Conservation (phyloP, 2,113 vertebrate species). For the Eudyptes chrysolophus region DNA sequence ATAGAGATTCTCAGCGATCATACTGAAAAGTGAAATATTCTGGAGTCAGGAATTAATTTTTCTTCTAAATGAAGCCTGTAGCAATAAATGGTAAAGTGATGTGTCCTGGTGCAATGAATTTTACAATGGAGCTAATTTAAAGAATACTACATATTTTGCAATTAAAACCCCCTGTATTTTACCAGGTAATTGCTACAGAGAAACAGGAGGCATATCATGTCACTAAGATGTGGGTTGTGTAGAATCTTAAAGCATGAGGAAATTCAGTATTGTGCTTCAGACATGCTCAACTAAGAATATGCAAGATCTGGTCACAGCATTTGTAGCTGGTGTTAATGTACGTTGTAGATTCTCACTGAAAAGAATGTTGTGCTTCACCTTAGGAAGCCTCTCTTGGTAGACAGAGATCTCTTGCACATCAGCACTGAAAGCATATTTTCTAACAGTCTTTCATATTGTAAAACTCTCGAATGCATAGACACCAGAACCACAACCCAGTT, state of each 20-base stretch:
- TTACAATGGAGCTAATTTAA: background rate
- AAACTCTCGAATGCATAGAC: background rate
- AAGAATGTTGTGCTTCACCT: background rate
- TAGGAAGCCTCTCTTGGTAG: background rate
- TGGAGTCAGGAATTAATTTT: background rate
- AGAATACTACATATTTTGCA: background rate
- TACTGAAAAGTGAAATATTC: background rate
- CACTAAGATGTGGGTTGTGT: background rate
- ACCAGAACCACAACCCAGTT: background rate
- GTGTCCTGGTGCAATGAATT: background rate
- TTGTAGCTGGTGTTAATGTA: background rate
- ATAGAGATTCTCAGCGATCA: background rate
- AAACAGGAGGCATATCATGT: background rate
- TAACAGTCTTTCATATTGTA: background rate
- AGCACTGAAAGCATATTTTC: background rate
- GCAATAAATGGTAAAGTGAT: background rate
- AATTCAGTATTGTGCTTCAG: background rate
- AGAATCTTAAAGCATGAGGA: background rate
- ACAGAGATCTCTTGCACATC: background rate
- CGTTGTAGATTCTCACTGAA: background rate
- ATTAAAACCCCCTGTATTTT: background rate
- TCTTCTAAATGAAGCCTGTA: background rate
- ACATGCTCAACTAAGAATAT: background rate
- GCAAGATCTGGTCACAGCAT: background rate
- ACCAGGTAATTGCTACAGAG: background rate